Evolutionary conservation across 1,140 invertebrate species (phyloP), one percentile per base, ranked within the genome.

Genomic region (Proales similis): DNA sequence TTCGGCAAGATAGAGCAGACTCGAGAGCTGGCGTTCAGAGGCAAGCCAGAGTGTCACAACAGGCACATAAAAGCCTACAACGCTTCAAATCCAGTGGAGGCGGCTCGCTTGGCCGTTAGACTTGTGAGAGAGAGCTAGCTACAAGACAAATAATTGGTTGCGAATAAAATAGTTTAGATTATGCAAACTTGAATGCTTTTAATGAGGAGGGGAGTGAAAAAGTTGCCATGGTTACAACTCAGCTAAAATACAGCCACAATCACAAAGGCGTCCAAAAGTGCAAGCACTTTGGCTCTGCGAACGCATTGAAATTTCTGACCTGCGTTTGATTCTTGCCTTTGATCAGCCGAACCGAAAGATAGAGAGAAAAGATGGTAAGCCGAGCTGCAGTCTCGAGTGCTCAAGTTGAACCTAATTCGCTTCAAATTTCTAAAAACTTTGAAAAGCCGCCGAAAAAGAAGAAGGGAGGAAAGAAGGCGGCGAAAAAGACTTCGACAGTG

Each of bases 381-480:
- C n/a, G 14, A 36, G 14, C 9, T 36, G 9, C 14, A 36, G 9
- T 9, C 9, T 36, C 33, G 33, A 9, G 14, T 14, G 9, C 14
- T 9, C 9, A 36, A 9, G 33, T 36, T 36, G 14, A 36, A 36
- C 14, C 9, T 36, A 43, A 38, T 22, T 43, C 30, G 30, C 45
- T 42, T 30, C 22, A 36, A 36, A 9, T 9, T 36, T 36, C n/a
- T 36, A 9, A 9, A 9, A n/a, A n/a, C n/a, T n/a, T n/a, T n/a
- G n/a, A n/a, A n/a, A n/a, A 74, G 80, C 77, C 65, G 79, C 80
- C 22, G 77, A 74, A 74, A 63, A 68, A 68, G 4, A 71, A 71
- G 61, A 73, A 74, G 61, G 64, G 65, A 14, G 48, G 45, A 48
- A 69, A 69, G 43, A 76, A 74, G 65, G 72, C 70, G 17, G 72